Evolutionary conservation across 2,113 vertebrate species (phyloP).

Genomic region (Falcunculus frontatus): DNA sequence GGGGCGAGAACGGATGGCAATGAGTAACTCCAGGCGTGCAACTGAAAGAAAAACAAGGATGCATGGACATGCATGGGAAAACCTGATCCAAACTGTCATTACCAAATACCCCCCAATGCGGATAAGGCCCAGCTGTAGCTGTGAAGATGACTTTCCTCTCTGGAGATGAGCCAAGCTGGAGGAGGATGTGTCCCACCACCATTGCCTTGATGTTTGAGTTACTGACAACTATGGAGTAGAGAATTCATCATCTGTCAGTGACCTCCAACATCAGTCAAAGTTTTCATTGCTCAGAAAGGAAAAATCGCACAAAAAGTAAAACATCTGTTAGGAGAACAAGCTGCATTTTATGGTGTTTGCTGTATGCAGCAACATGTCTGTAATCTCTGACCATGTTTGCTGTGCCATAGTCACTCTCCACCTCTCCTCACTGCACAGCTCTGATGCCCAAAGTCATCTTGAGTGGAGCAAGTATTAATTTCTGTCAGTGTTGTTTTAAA

Average conservation of each 20-base stretch:
- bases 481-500: not conserved
- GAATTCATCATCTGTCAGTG: conserved; percentile 57
- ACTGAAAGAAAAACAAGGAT: conserved; percentile 11
- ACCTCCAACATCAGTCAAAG: conserved; percentile 55
- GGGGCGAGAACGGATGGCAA: not conserved
- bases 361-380: conserved; percentile 1
- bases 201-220: conserved; percentile 39
- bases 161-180: conserved; percentile 43
- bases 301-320: conserved; percentile 29
- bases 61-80: conserved; percentile 32
- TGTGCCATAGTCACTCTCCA: not conserved
- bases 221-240: conserved; percentile 14
- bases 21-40: not conserved
- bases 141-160: conserved; percentile 46
- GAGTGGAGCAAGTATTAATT: conserved; percentile 18
- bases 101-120: not conserved
- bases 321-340: conserved; percentile 14
- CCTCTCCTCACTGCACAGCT: not conserved
- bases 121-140: conserved; percentile 56
- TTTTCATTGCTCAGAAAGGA: conserved; percentile 37
- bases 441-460: not conserved
- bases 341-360: conserved; percentile 2
- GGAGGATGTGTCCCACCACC: conserved; percentile 31
- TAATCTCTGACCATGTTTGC: conserved; percentile 10
- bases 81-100: conserved; percentile 43